These are phyloP conservation scores for Pterobdella sp. DNA, from an alignment of 2,888 invertebrate species.

Conservation along the genomic window DNA sequence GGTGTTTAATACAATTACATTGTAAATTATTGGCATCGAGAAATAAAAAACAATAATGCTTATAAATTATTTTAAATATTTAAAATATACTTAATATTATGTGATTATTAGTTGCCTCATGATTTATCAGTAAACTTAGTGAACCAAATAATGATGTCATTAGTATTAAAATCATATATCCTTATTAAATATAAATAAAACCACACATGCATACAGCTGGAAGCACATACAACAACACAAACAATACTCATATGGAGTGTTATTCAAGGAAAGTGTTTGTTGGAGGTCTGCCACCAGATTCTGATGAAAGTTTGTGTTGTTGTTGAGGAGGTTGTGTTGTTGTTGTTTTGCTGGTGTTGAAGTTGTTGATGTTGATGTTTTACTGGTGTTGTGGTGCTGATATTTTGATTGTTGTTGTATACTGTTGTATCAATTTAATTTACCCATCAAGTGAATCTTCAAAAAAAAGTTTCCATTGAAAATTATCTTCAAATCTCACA, in stretches of 20 bases:
- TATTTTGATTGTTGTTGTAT: background rate
- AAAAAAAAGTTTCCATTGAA: background rate
- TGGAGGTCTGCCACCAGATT: conserved; percentile 93
- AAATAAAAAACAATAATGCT: too few species aligned
- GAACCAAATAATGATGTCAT: too few species aligned
- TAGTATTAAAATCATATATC: too few species aligned
- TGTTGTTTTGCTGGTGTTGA: background rate
- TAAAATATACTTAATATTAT: too few species aligned
- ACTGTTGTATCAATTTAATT: background rate
- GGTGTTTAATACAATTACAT: too few species aligned
- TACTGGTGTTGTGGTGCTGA: background rate
- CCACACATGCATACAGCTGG: too few species aligned
- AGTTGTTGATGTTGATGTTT: background rate
- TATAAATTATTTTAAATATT: too few species aligned
- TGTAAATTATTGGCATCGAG: too few species aligned
- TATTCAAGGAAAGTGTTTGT: conserved; percentile 73
- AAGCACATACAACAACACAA: background rate
- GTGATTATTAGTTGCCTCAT: too few species aligned
- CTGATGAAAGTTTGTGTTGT: conserved; percentile 63
- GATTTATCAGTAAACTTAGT: too few species aligned
- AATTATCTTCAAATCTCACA: too few species aligned
- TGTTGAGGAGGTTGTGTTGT: background rate
- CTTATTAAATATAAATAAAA: too few species aligned
- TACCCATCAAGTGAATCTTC: background rate
- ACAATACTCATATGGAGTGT: conserved; percentile 28